Conservation (phyloP, 2,113 vertebrate species). For the Spea bombifrons region DNA sequence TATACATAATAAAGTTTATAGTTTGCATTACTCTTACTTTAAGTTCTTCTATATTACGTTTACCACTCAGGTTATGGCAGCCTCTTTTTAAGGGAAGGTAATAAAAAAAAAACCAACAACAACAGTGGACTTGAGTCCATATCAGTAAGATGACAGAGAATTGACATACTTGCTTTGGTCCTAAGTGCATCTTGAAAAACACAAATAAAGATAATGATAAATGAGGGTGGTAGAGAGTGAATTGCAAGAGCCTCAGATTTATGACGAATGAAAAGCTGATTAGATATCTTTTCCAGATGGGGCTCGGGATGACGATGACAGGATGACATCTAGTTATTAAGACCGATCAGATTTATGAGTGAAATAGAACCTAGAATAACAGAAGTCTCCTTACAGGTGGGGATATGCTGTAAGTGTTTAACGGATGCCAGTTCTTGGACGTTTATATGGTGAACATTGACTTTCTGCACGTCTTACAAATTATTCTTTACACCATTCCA, state of each 20-base stretch:
- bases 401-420: slow-evolving; percentile 10
- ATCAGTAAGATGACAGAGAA: slow-evolving; percentile 40
- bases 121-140: slow-evolving; percentile 21
- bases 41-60: slow-evolving; percentile 6
- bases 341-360: slow-evolving; percentile 43
- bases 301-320: slow-evolving; percentile 40
- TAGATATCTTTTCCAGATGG: slow-evolving; percentile 46
- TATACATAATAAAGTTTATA: too few species aligned
- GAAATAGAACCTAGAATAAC: slow-evolving; percentile 28
- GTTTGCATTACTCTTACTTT: too few species aligned
- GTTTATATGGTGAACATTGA: slow-evolving; percentile 31
- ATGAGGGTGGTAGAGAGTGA: slow-evolving; percentile 39
- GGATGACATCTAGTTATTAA: slow-evolving; percentile 46
- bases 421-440: slow-evolving; percentile 23
- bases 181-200: slow-evolving; percentile 47
- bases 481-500: not conserved
- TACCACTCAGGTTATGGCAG: not conserved
- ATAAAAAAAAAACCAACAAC: slow-evolving; percentile 21
- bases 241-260: slow-evolving; percentile 39
- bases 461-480: slow-evolving; percentile 15
- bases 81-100: slow-evolving; percentile 4
- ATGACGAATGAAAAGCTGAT: slow-evolving; percentile 47
- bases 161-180: slow-evolving; percentile 45
- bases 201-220: slow-evolving; percentile 48
- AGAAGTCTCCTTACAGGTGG: slow-evolving; percentile 17